A percentile compares a stretch with the other conserved stretches of the same genome.
phyloP scores from a whole-genome alignment of 2,888 invertebrate species.

The Rhodophaea formosa region DNA sequence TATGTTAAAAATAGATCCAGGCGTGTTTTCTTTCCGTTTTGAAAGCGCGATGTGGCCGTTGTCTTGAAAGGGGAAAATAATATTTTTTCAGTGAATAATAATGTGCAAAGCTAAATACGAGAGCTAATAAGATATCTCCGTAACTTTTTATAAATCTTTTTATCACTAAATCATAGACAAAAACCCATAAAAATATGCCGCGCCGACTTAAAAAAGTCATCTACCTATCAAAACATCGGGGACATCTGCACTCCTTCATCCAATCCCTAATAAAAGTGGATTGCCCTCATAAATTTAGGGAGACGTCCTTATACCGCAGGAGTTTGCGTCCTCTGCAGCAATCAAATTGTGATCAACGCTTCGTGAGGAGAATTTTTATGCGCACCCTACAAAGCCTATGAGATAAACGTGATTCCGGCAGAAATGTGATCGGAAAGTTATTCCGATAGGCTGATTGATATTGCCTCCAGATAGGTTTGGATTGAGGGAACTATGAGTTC shows the following conservation, averaged over 20 bases:
- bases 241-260: conserved; percentile 68
- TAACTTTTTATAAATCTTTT: background rate
- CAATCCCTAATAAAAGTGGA: conserved; percentile 73
- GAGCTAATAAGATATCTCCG: background rate
- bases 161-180: conserved; percentile 1
- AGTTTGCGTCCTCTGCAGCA: conserved; percentile 45
- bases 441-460: conserved; percentile 19
- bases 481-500: conserved; percentile 2
- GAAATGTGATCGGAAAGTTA: conserved; percentile 18
- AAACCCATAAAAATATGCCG: conserved; percentile 9
- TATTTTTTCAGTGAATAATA: too few relatives aligned
- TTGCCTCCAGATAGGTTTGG: conserved; percentile 10
- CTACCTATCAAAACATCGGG: conserved; percentile 48
- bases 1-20: too few relatives aligned
- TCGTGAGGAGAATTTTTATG: conserved; percentile 68
- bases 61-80: too few relatives aligned
- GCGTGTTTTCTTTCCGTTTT: too few relatives aligned
- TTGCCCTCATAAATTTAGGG: conserved; percentile 62
- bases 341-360: conserved; percentile 73
- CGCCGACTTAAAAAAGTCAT: conserved; percentile 20
- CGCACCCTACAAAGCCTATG: conserved; percentile 55
- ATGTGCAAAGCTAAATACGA: background rate
- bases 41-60: too few relatives aligned
- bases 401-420: conserved; percentile 45
- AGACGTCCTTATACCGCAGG: conserved; percentile 53